A percentile compares a stretch with the other conserved stretches of the same genome.
These are phyloP conservation scores for Andricus curvator DNA, from an alignment of 2,888 invertebrate species.

Conservation along the genomic window DNA sequence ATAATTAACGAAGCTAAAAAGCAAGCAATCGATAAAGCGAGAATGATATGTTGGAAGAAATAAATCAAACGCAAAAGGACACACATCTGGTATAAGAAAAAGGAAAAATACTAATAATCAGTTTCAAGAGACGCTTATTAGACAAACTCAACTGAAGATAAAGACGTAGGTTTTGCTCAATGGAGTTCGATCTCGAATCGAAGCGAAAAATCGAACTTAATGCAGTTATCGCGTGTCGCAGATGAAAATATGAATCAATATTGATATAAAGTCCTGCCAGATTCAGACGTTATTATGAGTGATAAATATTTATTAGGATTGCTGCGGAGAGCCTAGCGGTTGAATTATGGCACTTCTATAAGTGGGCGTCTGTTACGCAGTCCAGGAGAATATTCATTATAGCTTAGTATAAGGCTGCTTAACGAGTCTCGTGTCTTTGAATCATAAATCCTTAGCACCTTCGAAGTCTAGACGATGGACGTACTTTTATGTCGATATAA, in stretches of 20 bases:
- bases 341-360: slow-evolving; percentile 37
- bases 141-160: slow-evolving; percentile 1
- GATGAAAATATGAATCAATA: slow-evolving; percentile 35
- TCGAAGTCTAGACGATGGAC: slow-evolving; percentile 2
- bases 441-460: slow-evolving; percentile 22
- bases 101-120: background rate
- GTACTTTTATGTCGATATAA: background rate
- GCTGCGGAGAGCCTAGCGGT: background rate
- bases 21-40: slow-evolving; percentile 26
- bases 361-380: slow-evolving; percentile 35
- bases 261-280: slow-evolving; percentile 13
- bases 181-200: background rate
- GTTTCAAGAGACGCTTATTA: background rate
- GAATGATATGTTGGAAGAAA: slow-evolving; percentile 9
- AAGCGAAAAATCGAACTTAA: background rate
- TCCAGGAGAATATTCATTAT: slow-evolving; percentile 34
- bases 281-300: slow-evolving; percentile 28
- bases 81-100: slow-evolving; percentile 18
- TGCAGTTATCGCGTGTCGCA: slow-evolving; percentile 16
- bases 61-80: slow-evolving; percentile 18
- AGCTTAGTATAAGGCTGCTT: slow-evolving; percentile 34
- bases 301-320: slow-evolving; percentile 38
- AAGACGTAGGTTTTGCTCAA: background rate
- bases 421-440: slow-evolving; percentile 35
- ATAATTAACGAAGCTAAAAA: slow-evolving; percentile 32